Evolutionary conservation across 2,888 invertebrate genomes (phyloP), one percentile per base, ranked within the genome.

Genomic region (Lottia gigantea): DNA sequence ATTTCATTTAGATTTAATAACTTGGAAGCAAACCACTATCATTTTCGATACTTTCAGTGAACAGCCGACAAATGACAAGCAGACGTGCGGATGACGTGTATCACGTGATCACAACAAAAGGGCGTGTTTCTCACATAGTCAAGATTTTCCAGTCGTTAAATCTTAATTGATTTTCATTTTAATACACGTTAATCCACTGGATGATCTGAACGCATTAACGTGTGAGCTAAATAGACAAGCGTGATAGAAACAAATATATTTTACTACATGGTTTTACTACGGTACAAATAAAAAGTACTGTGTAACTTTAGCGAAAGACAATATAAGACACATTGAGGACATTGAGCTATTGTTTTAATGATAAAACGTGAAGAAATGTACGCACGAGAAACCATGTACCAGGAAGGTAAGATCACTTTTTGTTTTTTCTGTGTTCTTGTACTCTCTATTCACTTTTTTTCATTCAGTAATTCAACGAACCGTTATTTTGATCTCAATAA

Each of bases 41-140:
- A 40, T 40, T 40, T 40, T 40, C 40, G 2, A 4, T 40, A 40
- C 40, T 1, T 11, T 40, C 40, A 40, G 40, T 11, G 40, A 40
- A 11, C 40, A 40, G 40, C 40, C 40, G 40, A 40, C 40, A 40
- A 40, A 40, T 40, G 40, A 40, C 19, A 55, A 55, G 19, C 55
- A 3, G 55, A 19, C 23, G 23, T 23, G 55, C 23, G 55, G 55
- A 55, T 19, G 23, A 23, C 19, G 19, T 19, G 19, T 55, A 55
- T 55, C 55, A 55, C 55, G 55, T 55, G 55, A 55, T 55, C 55
- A 55, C 3, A 55, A 55, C 55, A 55, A 55, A 55, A 23, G 55
- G 55, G 55, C 55, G 55, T 19, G 55, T 23, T 23, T 55, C 19
- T 23, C 55, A 55, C 19, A 19, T 19, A 55, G 55, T 23, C 55